phyloP scores from a whole-genome alignment of 2,888 invertebrate species.

The Dione juno region DNA sequence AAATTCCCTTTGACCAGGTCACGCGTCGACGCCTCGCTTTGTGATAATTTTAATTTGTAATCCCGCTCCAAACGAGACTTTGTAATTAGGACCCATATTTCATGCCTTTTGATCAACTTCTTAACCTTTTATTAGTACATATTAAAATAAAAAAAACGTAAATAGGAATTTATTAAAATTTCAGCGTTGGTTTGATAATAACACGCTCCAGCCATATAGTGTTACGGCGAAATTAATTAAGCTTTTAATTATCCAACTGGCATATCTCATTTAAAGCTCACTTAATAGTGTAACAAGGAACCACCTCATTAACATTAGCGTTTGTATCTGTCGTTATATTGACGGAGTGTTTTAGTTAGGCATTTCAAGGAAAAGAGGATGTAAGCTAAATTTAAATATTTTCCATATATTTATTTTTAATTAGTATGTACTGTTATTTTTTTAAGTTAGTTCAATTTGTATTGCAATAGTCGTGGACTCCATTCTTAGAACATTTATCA shows the following conservation, averaged over 20 bases:
- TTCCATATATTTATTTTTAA: too few relatives aligned
- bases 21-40: conserved; percentile 54
- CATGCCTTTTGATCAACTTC: conserved; percentile 24
- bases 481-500: too few relatives aligned
- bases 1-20: conserved; percentile 63
- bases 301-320: conserved; percentile 53
- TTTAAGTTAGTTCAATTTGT: too few relatives aligned
- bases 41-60: conserved; percentile 63
- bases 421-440: too few relatives aligned
- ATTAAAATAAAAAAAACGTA: not conserved
- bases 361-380: not conserved
- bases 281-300: conserved; percentile 33
- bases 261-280: conserved; percentile 24
- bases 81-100: conserved; percentile 20
- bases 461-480: too few relatives aligned
- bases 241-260: conserved; percentile 22
- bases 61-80: conserved; percentile 58
- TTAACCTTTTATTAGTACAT: conserved; percentile 17
- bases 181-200: too few relatives aligned
- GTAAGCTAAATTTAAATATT: not conserved
- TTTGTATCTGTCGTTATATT: conserved; percentile 51
- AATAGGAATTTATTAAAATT: too few relatives aligned
- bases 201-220: not conserved
- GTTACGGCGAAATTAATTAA: conserved; percentile 13
- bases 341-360: conserved; percentile 35